phyloP scores from a whole-genome alignment of 2,797 vertebrate species.

The Scarus forsteni region DNA sequence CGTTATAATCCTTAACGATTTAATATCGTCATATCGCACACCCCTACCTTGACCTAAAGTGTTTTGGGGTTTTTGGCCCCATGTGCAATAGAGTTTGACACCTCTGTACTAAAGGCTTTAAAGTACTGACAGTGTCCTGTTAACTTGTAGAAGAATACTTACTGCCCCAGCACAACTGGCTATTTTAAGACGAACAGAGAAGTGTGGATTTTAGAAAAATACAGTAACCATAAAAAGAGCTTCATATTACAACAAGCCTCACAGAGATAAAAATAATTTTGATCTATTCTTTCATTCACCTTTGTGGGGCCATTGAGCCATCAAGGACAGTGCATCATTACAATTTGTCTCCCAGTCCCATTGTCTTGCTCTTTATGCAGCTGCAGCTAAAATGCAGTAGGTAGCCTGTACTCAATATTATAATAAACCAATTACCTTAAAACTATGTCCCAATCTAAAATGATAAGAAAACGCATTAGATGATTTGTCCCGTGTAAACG shows the following conservation, averaged over 20 bases:
- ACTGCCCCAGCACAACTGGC: background rate
- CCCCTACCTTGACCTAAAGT: too few relatives aligned
- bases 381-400: background rate
- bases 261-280: background rate
- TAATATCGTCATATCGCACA: too few relatives aligned
- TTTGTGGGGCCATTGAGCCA: conserved; percentile 21
- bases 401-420: background rate
- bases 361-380: conserved; percentile 54
- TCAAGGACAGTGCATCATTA: conserved; percentile 49
- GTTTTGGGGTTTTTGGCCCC: too few relatives aligned
- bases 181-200: background rate
- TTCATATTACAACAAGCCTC: background rate
- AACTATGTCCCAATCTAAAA: background rate
- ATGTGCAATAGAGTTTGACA: too few relatives aligned
- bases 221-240: background rate
- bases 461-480: background rate
- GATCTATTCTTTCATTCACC: conserved; percentile 22
- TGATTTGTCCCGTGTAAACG: background rate
- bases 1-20: too few relatives aligned
- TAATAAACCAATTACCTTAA: background rate
- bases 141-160: conserved; percentile 5
- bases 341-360: conserved; percentile 31
- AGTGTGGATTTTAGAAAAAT: background rate
- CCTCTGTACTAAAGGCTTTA: too few relatives aligned
- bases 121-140: background rate